A percentile compares a stretch with the other conserved stretches of the same genome.
These are phyloP conservation scores for Andrena camellia DNA, from an alignment of 2,888 invertebrate genomes.

Conservation along the genomic window DNA sequence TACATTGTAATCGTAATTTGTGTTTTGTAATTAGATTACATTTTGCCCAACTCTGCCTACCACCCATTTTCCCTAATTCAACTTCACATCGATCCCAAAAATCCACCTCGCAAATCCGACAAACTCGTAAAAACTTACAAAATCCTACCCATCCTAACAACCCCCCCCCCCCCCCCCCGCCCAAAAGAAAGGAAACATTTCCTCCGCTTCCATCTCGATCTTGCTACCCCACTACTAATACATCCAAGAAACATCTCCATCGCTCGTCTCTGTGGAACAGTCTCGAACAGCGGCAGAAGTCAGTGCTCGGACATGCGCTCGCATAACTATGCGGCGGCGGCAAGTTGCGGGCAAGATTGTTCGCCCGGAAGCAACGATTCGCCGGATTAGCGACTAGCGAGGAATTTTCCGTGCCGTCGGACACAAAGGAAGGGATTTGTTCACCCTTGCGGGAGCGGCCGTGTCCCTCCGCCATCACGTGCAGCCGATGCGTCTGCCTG, in stretches of 20 bases:
- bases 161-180: too few relatives aligned
- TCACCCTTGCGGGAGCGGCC: conserved; percentile 34
- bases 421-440: conserved; percentile 69
- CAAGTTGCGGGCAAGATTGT: conserved; percentile 23
- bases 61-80: too few relatives aligned
- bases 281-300: conserved; percentile 25
- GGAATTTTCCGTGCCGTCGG: conserved; percentile 68
- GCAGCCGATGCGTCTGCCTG: conserved; percentile 60
- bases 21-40: too few relatives aligned
- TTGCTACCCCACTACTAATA: neutral
- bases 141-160: neutral
- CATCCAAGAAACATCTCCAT: neutral
- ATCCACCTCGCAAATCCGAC: too few relatives aligned
- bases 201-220: neutral
- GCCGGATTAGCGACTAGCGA: conserved; percentile 60
- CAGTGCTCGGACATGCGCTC: conserved; percentile 10
- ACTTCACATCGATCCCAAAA: too few relatives aligned
- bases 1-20: too few relatives aligned
- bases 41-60: too few relatives aligned
- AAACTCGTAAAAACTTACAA: neutral
- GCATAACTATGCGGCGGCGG: conserved; percentile 29
- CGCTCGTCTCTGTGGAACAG: conserved; percentile 8
- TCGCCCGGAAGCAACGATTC: conserved; percentile 64
- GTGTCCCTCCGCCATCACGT: conserved; percentile 45
- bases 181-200: neutral